Percentiles rank a stretch among this genome's conserved stretches.
These are phyloP conservation scores for Calephelis virginiensis DNA, from an alignment of 1,140 invertebrate genomes.

Conservation along the genomic window DNA sequence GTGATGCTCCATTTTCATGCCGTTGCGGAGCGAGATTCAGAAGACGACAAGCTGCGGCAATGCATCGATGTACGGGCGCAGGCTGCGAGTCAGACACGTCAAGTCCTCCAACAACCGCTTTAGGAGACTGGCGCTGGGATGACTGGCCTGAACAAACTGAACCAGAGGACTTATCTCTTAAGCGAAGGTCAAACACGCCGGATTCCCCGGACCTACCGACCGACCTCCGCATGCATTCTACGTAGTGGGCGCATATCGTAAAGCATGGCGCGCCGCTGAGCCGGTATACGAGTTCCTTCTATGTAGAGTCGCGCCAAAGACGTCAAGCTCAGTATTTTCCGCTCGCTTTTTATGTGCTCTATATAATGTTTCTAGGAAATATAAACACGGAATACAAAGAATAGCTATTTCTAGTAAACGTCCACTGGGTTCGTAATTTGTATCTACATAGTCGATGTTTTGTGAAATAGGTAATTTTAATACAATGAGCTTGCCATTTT, in stretches of 20 bases:
- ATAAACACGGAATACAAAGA: background rate
- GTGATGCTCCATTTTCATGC: slow-evolving; percentile 93
- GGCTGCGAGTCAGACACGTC: slow-evolving; percentile 53
- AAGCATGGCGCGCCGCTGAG: slow-evolving; percentile 66
- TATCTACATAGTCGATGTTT: slow-evolving; percentile 4
- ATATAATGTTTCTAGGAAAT: slow-evolving; percentile 2
- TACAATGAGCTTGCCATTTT: slow-evolving; percentile 11
- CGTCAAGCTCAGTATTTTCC: slow-evolving; percentile 28
- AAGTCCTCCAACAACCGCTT: slow-evolving; percentile 55
- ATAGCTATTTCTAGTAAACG: slow-evolving; percentile 26
- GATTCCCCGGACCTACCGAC: slow-evolving; percentile 69
- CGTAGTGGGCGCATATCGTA: slow-evolving; percentile 58
- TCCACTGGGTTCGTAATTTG: slow-evolving; percentile 21
- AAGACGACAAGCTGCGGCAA: slow-evolving; percentile 89
- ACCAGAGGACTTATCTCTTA: slow-evolving; percentile 87
- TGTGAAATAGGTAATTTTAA: slow-evolving; percentile 12
- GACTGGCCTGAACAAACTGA: slow-evolving; percentile 89
- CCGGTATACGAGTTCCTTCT: slow-evolving; percentile 80
- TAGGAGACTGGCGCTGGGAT: slow-evolving; percentile 69
- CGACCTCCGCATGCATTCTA: slow-evolving; percentile 68
- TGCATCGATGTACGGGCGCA: slow-evolving; percentile 87
- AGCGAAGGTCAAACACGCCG: slow-evolving; percentile 65
- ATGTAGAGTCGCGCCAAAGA: slow-evolving; percentile 56
- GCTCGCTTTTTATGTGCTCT: slow-evolving; percentile 26
- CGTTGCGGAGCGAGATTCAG: slow-evolving; percentile 88